Evolutionary conservation across 2,113 vertebrate genomes (phyloP).

Genomic region (Xiphophorus hellerii): DNA sequence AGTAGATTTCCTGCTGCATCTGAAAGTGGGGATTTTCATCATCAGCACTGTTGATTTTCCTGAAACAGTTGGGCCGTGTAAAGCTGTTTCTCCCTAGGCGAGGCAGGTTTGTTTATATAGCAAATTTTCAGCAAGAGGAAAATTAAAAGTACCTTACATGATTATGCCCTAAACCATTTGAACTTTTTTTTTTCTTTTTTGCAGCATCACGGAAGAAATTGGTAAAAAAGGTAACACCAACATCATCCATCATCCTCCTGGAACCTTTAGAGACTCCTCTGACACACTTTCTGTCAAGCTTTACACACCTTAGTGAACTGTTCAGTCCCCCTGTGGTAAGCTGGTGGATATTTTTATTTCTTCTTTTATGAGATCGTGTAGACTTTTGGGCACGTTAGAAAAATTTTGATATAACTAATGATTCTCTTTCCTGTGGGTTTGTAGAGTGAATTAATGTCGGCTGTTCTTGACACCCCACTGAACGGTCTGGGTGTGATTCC

Average conservation of each 20-base stretch:
- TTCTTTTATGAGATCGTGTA: no score
- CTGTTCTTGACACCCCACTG: slow-evolving; percentile 77
- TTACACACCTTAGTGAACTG: slow-evolving; percentile 74
- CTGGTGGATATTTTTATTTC: neutral
- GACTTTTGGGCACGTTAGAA: neutral
- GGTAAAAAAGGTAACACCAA: slow-evolving; percentile 75
- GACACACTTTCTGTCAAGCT: slow-evolving; percentile 84
- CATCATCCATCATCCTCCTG: slow-evolving; percentile 85
- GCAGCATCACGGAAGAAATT: slow-evolving; percentile 82
- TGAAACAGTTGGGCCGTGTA: no score
- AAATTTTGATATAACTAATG: neutral
- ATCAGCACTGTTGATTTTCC: neutral
- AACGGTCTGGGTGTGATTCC: slow-evolving; percentile 82
- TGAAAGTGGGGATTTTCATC: neutral
- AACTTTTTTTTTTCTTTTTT: neutral
- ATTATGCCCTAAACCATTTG: neutral
- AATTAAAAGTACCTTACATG: no score
- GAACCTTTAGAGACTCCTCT: slow-evolving; percentile 85
- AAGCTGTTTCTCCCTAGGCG: neutral
- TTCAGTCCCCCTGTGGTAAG: slow-evolving; percentile 78
- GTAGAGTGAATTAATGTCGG: slow-evolving; percentile 76
- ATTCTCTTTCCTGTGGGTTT: neutral
- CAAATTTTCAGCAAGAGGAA: no score
- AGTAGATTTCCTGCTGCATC: neutral
- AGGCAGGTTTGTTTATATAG: no score